Percentiles rank a stretch among this genome's conserved stretches.
Evolutionary conservation across 2,113 vertebrate species (phyloP).

Genomic region (Delphinapterus leucas): DNA sequence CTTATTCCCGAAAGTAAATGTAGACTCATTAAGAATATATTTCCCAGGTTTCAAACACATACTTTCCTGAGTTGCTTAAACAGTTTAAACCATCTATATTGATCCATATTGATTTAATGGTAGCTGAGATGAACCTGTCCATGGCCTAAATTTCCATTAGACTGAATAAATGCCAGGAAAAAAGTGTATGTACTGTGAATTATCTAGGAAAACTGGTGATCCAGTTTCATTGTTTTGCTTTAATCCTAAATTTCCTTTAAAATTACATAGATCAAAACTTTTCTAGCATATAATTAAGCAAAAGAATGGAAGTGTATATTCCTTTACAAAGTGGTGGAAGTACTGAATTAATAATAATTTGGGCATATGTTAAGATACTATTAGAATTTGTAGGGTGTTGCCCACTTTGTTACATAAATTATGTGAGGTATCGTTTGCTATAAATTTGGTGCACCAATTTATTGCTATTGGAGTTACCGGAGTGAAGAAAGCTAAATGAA

Average conservation of each 20-base stretch:
- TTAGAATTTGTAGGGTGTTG: constrained; percentile 3
- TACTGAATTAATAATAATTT: constrained; percentile 11
- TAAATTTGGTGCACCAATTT: not conserved
- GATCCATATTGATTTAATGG: constrained; percentile 57
- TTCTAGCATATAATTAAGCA: not conserved
- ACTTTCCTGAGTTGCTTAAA: constrained; percentile 45
- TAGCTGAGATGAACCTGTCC: constrained; percentile 41
- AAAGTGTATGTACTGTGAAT: not conserved
- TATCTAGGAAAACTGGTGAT: constrained; percentile 17
- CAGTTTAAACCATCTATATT: constrained; percentile 22
- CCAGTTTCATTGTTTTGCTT: not conserved
- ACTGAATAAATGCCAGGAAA: constrained; percentile 48
- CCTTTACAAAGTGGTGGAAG: not conserved
- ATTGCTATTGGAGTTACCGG: constrained; percentile 23
- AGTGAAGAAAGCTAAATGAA: constrained; percentile 62
- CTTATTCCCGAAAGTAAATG: constrained; percentile 40
- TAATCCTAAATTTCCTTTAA: constrained; percentile 9
- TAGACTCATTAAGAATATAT: constrained; percentile 37
- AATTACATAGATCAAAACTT: not conserved
- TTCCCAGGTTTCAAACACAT: constrained; percentile 36
- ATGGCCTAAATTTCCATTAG: constrained; percentile 35
- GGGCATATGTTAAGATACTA: not conserved
- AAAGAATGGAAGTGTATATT: not conserved
- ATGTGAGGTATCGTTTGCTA: not conserved
- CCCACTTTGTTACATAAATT: not conserved